Evolutionary conservation across 1,140 invertebrate genomes (phyloP), one percentile per base, ranked within the genome.

Genomic region (Conus betulinus): DNA sequence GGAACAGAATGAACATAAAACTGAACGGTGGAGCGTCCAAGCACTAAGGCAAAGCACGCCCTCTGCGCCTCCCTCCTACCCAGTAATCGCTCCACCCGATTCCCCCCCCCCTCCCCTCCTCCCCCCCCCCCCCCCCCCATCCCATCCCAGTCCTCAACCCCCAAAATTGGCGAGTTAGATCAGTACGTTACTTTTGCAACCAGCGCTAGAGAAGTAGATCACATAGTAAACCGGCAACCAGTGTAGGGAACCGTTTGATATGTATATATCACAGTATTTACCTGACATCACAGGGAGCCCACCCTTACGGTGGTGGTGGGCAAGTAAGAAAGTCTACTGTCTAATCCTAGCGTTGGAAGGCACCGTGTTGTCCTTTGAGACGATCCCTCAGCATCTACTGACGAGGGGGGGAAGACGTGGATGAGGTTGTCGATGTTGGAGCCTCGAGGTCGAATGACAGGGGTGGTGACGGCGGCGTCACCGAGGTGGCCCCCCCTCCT

Each of bases 371-470:
- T 74, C n/a, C 67, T 74, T 63, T 25, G 17, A 20, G 17, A 17
- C n/a, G 7, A n/a, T 20, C 20, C 67, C 67, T 6, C 20, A 4
- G 20, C 51, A 52, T 60, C 57, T 84, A 84, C 82, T 25, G 53
- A 53, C 85, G 71, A 39, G 6, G 71, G 74, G 5, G 85, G 85
- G n/a, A 87, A 87, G 85, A 87, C 85, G 53, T 52, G 74, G 52
- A 79, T 87, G n/a, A 87, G 85, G n/a, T 87, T 87, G 51, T 87
- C 85, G 5, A 71, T 78, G 85, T 87, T 87, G 71, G 85, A 55
- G 25, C 85, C 85, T 17, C 85, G 85, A 78, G 85, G 51, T 23
- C 51, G 15, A 76, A 52, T 53, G 17, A 71, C 67, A n/a, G 67
- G 20, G 67, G 67, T 3, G 60, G 17, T 7, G 57, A 13, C 4